Base-by-base conservation (phyloP, 1,140 invertebrate genomes). In the Radopholus similis region DNA sequence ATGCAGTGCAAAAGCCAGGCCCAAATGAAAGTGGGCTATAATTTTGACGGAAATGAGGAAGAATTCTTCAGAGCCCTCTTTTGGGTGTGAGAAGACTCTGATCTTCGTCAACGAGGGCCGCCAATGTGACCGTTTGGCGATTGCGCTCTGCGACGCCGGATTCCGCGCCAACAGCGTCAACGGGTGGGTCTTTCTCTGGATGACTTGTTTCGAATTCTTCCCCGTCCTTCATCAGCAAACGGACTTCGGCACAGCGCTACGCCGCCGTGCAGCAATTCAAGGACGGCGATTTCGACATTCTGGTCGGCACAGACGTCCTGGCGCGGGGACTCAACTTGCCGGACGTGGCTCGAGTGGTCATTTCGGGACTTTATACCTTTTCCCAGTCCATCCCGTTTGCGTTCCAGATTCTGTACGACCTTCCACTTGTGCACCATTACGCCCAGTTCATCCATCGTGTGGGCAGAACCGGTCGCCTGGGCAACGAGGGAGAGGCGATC, bases 401-500 rank as follows among this genome's bases (percentile, higher is more conserved):
- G 21, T 8, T 13, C 26, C n/a, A 64, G 63, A 40, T 64, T 42
- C 13, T 63, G 28, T 63, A 64, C 47, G 63, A 57, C 23, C 21
- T 64, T 21, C 63, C 57, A 2, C 57, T 23, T 2, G n/a, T 38
- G 15, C 13, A 37, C 28, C 57, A 38, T 40, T 54, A 63, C 34
- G 38, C 64, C 26, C 38, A 91, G n/a, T 97, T 97, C 77, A 90
- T 97, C 71, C 95, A 98, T 84, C 88, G 90, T 74, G 89, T 91
- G 74, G 90, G 89, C 87, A 85, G 95, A 66, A 95, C 94, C 1
- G 95, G 95, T 4, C 85, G 95, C 74, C 93, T 93, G 13, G 76
- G 76, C 11, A 64, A 92, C 91, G 9, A 86, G 89, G 70, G 86
- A 21, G 88, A 88, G 79, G 92, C 95, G 1, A 86, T 97, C 42